Conservation (phyloP, 2,113 vertebrate genomes). For the Anoura caudifer region DNA sequence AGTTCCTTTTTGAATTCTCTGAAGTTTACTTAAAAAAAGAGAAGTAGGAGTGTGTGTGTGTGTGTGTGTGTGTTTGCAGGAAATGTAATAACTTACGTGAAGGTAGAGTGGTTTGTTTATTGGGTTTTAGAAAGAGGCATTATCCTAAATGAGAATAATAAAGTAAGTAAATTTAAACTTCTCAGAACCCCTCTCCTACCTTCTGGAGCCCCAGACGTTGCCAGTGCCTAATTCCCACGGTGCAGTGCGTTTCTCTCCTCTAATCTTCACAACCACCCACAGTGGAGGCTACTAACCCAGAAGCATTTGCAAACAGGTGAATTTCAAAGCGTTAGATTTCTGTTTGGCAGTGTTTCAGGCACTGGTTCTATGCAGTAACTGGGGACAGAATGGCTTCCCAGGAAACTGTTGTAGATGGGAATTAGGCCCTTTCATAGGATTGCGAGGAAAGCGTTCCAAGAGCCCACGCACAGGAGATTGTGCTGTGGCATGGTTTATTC, state of each 20-base stretch:
- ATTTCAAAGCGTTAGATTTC: neutral
- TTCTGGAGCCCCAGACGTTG: neutral
- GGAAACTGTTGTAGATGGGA: neutral
- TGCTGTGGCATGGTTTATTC: too few relatives aligned
- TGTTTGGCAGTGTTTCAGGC: neutral
- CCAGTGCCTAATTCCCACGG: neutral
- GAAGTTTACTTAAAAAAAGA: neutral
- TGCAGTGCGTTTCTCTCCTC: neutral
- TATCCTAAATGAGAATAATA: neutral
- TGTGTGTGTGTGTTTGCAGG: neutral
- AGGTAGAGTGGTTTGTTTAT: neutral
- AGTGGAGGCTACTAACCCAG: neutral
- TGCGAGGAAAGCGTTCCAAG: too few relatives aligned
- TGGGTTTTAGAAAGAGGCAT: neutral
- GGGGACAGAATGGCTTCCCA: neutral
- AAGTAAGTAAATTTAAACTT: neutral
- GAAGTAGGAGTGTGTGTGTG: neutral
- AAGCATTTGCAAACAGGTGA: neutral
- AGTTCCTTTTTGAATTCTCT: neutral
- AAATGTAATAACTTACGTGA: neutral
- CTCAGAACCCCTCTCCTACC: neutral
- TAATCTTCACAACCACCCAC: neutral
- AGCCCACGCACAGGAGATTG: too few relatives aligned
- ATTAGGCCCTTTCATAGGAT: too few relatives aligned
- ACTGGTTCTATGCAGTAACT: neutral